phyloP scores from a whole-genome alignment of 30 jellyfish, hydroid and myxozoan species.

The Cassiopea xamachana region DNA sequence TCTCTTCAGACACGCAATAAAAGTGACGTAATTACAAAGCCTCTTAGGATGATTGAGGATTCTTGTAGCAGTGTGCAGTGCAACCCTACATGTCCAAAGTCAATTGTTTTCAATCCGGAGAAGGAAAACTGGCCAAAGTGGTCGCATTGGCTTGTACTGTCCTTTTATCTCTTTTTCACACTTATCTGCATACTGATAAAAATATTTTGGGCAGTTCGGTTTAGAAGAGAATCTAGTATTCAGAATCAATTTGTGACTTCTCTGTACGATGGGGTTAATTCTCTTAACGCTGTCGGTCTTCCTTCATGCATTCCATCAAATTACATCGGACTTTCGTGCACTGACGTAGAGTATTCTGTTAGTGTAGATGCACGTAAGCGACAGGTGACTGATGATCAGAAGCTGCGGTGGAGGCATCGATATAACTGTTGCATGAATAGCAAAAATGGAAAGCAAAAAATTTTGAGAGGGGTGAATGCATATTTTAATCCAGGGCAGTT shows the following conservation, averaged over 20 bases:
- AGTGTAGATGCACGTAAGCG: slow-evolving; percentile 16
- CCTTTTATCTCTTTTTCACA: slow-evolving; percentile 13
- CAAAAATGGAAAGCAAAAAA: not conserved
- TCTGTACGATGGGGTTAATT: slow-evolving; percentile 23
- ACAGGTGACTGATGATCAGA: not conserved
- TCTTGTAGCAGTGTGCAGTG: slow-evolving; percentile 82
- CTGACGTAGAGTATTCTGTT: slow-evolving; percentile 54
- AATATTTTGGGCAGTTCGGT: slow-evolving; percentile 56
- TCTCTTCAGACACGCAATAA: slow-evolving; percentile 28
- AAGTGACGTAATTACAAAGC: slow-evolving; percentile 6
- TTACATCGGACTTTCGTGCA: slow-evolving; percentile 75
- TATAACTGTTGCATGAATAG: not conserved
- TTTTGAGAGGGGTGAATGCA: slow-evolving; percentile 74
- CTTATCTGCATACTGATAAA: slow-evolving; percentile 35
- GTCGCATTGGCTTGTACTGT: slow-evolving; percentile 46
- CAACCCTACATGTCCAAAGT: slow-evolving; percentile 90
- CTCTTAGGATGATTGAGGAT: slow-evolving; percentile 13
- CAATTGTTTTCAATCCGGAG: slow-evolving; percentile 21
- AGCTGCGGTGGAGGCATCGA: slow-evolving; percentile 7
- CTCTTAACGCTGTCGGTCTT: slow-evolving; percentile 58
- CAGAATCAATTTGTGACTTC: slow-evolving; percentile 60
- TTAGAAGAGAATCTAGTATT: slow-evolving; percentile 41
- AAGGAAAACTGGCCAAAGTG: slow-evolving; percentile 62
- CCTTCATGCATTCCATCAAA: slow-evolving; percentile 78
- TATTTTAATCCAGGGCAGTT: slow-evolving; percentile 96